Evolutionary conservation across 2,888 invertebrate genomes (phyloP).

Genomic region (Cataglyphis livida): DNA sequence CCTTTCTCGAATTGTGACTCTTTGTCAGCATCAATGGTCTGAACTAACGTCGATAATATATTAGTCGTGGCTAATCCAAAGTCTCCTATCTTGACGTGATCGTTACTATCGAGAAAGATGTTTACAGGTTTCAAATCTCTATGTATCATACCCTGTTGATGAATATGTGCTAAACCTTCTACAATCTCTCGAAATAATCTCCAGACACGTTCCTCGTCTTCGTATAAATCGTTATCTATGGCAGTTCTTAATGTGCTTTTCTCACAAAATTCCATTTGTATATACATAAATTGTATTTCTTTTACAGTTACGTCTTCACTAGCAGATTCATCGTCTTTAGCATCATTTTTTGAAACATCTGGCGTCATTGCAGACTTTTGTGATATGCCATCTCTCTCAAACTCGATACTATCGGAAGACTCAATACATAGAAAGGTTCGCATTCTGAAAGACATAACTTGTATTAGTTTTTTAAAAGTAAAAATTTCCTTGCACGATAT

Average conservation of each 20-base stretch:
- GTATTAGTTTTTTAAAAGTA: neutral
- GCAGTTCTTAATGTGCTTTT: constrained; percentile 96
- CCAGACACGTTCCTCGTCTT: constrained; percentile 94
- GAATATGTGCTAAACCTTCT: constrained; percentile 96
- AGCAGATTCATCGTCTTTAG: constrained; percentile 58
- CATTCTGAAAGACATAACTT: constrained; percentile 70
- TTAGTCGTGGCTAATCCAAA: constrained; percentile 97
- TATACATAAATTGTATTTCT: constrained; percentile 92
- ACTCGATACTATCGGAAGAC: constrained; percentile 89
- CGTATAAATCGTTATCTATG: constrained; percentile 93
- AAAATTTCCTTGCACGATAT: neutral
- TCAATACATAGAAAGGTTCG: constrained; percentile 74
- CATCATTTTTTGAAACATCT: constrained; percentile 57
- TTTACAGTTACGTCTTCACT: constrained; percentile 63
- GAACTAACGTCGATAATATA: constrained; percentile 86
- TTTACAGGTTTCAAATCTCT: constrained; percentile 95
- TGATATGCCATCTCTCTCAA: constrained; percentile 86
- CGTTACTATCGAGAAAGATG: constrained; percentile 97
- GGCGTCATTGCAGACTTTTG: constrained; percentile 71
- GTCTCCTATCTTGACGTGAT: constrained; percentile 99
- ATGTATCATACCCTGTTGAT: constrained; percentile 96
- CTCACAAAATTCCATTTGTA: constrained; percentile 99
- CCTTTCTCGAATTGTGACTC: constrained; percentile 80
- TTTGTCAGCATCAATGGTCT: constrained; percentile 75
- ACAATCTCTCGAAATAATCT: constrained; percentile 97